These are phyloP conservation scores for Ophion slaviceki DNA, from an alignment of 2,888 invertebrate species.

Conservation along the genomic window DNA sequence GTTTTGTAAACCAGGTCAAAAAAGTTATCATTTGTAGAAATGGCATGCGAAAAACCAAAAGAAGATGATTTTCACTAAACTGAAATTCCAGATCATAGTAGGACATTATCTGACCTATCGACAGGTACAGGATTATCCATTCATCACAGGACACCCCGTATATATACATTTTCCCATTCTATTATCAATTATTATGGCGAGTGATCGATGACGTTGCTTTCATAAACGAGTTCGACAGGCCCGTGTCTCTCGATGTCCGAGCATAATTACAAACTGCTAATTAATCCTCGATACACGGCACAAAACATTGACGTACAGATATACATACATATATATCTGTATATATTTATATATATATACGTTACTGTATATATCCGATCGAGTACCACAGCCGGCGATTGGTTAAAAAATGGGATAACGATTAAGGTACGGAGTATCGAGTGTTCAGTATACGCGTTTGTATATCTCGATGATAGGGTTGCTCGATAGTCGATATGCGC, in stretches of 20 bases:
- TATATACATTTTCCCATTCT: not conserved
- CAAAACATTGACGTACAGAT: slow-evolving; percentile 1
- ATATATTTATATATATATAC: not conserved
- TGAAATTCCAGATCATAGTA: too few relatives aligned
- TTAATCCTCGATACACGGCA: slow-evolving; percentile 45
- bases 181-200: slow-evolving; percentile 34
- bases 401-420: slow-evolving; percentile 50
- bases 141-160: too few relatives aligned
- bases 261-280: slow-evolving; percentile 60
- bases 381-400: not conserved
- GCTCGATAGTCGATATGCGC: slow-evolving; percentile 41
- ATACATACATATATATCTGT: not conserved
- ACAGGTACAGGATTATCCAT: too few relatives aligned
- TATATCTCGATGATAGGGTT: slow-evolving; percentile 56
- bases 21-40: too few relatives aligned
- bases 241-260: slow-evolving; percentile 26
- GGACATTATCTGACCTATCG: too few relatives aligned
- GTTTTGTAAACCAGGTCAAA: too few relatives aligned
- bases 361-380: not conserved
- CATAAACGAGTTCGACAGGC: slow-evolving; percentile 51
- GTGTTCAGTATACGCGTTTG: not conserved
- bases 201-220: slow-evolving; percentile 38
- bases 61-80: too few relatives aligned
- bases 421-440: slow-evolving; percentile 42
- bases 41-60: too few relatives aligned